Evolutionary conservation across 2,113 vertebrate species (phyloP), one percentile per base, ranked within the genome.

Genomic region (Raphicerus campestris): DNA sequence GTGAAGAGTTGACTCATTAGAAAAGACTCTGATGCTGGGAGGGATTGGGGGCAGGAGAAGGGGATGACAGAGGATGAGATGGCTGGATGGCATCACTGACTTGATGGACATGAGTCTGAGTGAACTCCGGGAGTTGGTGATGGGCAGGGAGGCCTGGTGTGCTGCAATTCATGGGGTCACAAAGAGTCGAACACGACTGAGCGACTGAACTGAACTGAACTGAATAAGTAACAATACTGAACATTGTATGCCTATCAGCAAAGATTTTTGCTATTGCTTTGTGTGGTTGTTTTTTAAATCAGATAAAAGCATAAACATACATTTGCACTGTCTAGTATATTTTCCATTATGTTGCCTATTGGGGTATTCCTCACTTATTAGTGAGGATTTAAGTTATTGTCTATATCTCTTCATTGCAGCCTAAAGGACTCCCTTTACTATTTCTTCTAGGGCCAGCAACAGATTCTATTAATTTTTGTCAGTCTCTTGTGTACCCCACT

Each of bases 251-350:
- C 1, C 35, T 90, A 73, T 28, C 30, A 56, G 6, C 30, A 75
- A 63, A 53, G 6, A 66, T 45, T 91, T 91, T 93, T 70, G 4
- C 89, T 75, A 77, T 35, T 93, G 32, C 8, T 77, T 77, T 77
- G 11, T 93, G 22, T 14, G 19, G 42, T 35, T 66, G 5, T 66
- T 89, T 58, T 80, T 56, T 55, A 39, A 78, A 89, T 61, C 20
- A 88, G 35, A 45, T 58, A 77, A 87, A 84, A 91, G 61, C 14
- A 80, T n/a, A 70, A 83, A 75, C 93, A 55, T 53, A 51, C 16
- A 91, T 77, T 70, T 70, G 39, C 51, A 58, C 28, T 77, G 24
- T 42, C 35, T 83, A 53, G 73, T 53, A 24, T 77, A 61, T 93
- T 58, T 95, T 32, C 35, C 47, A 61, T 81, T 78, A 20, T 86